Percentiles rank a stretch among this genome's conserved stretches.
These are phyloP conservation scores for Mesorhabditis sp. DNA, from an alignment of 2,888 invertebrate genomes.

Conservation along the genomic window DNA sequence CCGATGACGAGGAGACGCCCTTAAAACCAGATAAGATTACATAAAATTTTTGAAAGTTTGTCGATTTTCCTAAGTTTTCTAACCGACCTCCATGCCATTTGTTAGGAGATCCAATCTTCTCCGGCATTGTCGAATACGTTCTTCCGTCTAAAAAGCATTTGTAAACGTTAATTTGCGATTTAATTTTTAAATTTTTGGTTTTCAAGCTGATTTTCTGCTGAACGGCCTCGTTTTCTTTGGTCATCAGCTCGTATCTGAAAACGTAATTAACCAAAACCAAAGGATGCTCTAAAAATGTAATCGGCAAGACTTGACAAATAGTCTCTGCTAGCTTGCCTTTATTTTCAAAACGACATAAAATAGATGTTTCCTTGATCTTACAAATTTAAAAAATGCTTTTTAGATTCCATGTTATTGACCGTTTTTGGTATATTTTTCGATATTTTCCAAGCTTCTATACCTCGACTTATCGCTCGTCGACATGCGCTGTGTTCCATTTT, in stretches of 20 bases:
- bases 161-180: too few relatives aligned
- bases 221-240: background rate
- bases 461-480: conserved; percentile 68
- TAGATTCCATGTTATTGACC: background rate
- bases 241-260: background rate
- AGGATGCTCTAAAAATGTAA: too few relatives aligned
- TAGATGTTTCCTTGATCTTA: background rate
- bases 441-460: conserved; percentile 2
- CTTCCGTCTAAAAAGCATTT: conserved; percentile 33
- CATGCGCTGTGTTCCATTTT: conserved; percentile 27
- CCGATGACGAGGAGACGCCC: background rate
- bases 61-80: too few relatives aligned
- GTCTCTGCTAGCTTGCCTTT: conserved; percentile 70
- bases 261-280: background rate
- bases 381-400: background rate
- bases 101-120: conserved; percentile 23
- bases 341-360: conserved; percentile 16
- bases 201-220: background rate
- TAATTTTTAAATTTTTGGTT: background rate
- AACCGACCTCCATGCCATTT: conserved; percentile 11
- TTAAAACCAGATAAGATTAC: too few relatives aligned
- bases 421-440: background rate
- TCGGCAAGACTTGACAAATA: conserved; percentile 66
- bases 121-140: conserved; percentile 35
- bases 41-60: too few relatives aligned